Conservation (phyloP, 2,797 vertebrate species). For the Pyrocephalus nanus region DNA sequence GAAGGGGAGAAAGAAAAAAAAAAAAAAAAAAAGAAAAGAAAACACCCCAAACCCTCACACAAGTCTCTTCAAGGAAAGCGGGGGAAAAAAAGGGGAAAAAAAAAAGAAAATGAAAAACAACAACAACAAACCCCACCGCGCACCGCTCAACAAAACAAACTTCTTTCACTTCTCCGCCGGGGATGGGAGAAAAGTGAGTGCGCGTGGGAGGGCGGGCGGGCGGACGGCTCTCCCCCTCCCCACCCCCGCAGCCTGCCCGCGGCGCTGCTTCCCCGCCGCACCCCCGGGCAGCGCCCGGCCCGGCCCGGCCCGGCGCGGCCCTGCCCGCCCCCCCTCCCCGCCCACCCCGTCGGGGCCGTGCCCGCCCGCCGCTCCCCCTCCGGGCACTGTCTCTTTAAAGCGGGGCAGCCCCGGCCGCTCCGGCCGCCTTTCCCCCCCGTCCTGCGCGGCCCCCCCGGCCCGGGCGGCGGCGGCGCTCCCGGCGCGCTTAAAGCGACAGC, state of each 20-base stretch:
- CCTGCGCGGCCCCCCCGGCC: not conserved
- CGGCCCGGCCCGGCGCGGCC: not conserved
- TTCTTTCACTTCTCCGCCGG: constrained; percentile 42
- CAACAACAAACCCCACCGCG: not conserved
- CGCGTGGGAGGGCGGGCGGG: not conserved
- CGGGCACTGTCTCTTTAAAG: constrained; percentile 79
- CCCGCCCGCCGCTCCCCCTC: constrained; percentile 60
- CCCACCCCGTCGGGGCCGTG: constrained; percentile 14
- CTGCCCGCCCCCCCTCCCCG: not conserved
- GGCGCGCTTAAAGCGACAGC: constrained; percentile 86
- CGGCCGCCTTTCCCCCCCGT: not conserved
- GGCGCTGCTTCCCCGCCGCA: not conserved
- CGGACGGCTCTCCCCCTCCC: not conserved
- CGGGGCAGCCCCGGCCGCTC: not conserved
- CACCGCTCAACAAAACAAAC: constrained; percentile 29
- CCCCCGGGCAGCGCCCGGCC: constrained; percentile 11
- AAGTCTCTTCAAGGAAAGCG: not conserved
- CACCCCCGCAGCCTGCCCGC: not conserved
- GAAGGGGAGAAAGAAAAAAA: not conserved
- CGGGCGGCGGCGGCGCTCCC: not conserved
- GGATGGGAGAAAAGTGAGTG: constrained; percentile 26
- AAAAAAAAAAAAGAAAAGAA: not conserved
- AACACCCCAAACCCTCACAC: not conserved
- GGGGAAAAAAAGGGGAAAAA: no score
- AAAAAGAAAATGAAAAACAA: not conserved